A percentile compares a stretch with the other conserved stretches of the same genome.
phyloP scores from a whole-genome alignment of 2,113 vertebrate species.

The Crotalus helleri region DNA sequence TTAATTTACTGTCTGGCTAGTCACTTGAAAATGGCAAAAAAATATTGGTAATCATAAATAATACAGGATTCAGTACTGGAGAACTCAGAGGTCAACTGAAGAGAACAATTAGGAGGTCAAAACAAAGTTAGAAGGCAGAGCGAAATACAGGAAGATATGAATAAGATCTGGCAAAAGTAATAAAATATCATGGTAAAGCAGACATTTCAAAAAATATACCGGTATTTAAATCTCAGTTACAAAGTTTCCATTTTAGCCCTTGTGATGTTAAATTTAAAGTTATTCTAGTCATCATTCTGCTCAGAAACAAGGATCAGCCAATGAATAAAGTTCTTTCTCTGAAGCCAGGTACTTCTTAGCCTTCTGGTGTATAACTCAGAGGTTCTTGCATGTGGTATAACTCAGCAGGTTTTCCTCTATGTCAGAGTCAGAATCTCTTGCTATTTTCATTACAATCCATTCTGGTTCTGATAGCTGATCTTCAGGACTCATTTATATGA shows the following conservation, averaged over 20 bases:
- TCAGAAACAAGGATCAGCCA: neutral
- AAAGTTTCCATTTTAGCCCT: neutral
- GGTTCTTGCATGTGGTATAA: neutral
- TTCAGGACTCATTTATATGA: neutral
- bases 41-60: neutral
- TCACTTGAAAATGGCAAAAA: neutral
- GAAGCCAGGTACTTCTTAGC: neutral
- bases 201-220: neutral
- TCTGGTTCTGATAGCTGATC: neutral
- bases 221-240: neutral
- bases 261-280: neutral
- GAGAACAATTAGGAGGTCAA: neutral
- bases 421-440: neutral
- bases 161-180: neutral
- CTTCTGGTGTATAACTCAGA: neutral
- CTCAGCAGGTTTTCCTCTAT: neutral
- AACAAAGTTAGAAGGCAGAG: neutral
- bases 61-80: neutral
- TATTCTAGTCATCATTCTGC: neutral
- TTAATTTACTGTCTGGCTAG: neutral
- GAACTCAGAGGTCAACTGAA: neutral
- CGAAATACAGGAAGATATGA: neutral
- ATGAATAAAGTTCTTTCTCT: neutral
- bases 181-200: neutral
- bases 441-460: neutral